phyloP scores from a whole-genome alignment of 1,140 invertebrate genomes.

The Pseudomyrmex gracilis region DNA sequence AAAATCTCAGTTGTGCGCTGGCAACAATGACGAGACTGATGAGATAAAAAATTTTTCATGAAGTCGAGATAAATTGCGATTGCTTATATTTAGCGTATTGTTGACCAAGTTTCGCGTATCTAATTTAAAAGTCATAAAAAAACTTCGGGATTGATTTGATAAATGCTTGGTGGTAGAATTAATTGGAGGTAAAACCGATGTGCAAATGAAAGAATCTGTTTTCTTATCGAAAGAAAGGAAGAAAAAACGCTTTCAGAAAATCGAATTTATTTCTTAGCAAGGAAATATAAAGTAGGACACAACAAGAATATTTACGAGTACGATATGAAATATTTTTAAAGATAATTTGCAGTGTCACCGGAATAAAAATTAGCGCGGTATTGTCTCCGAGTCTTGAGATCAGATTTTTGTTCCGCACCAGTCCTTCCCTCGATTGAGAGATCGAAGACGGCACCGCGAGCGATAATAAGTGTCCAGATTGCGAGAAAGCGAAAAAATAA shows the following conservation, averaged over 20 bases:
- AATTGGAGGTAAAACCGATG: not conserved
- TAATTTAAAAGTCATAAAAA: not conserved
- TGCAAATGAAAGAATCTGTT: not conserved
- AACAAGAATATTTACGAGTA: not conserved
- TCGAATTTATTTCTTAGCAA: conserved; percentile 1
- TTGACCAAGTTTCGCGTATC: not conserved
- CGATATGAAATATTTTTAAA: conserved; percentile 1
- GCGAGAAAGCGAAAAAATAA: conserved; percentile 5
- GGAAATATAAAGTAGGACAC: not conserved
- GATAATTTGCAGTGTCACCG: not conserved
- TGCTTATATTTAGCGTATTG: not conserved
- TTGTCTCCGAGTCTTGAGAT: conserved; percentile 33
- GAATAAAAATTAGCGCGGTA: not conserved
- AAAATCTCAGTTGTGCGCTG: not conserved
- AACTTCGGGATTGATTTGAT: not conserved
- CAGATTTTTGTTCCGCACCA: not conserved
- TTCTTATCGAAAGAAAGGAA: not conserved
- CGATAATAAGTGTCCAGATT: conserved; percentile 53
- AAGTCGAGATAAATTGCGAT: not conserved
- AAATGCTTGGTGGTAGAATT: not conserved
- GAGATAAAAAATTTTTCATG: not conserved
- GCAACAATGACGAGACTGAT: not conserved
- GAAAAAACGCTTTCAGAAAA: not conserved
- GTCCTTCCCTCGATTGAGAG: conserved; percentile 58
- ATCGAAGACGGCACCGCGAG: conserved; percentile 57